Percentiles rank a stretch among this genome's conserved stretches.
phyloP scores from a whole-genome alignment of 2,888 invertebrate genomes.

The Lathronympha strigana region DNA sequence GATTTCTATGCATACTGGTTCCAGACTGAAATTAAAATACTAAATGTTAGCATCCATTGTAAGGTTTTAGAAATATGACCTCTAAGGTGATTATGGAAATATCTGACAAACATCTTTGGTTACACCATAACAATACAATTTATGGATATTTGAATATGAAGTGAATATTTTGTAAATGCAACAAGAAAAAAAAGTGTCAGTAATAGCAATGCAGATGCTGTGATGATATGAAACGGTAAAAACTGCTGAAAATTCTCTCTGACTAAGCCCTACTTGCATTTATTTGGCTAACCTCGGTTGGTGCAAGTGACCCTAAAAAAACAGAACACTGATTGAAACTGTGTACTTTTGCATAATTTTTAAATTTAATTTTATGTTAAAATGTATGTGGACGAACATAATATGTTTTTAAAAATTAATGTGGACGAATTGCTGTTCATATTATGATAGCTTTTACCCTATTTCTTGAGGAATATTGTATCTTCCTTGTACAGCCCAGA shows the following conservation, averaged over 20 bases:
- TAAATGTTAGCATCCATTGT: slow-evolving; percentile 46
- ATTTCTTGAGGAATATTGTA: too few relatives aligned
- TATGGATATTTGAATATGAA: not conserved
- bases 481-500: too few relatives aligned
- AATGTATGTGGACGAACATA: too few relatives aligned
- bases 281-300: too few relatives aligned
- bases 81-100: slow-evolving; percentile 22
- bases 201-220: slow-evolving; percentile 28
- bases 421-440: too few relatives aligned
- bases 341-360: too few relatives aligned
- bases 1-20: slow-evolving; percentile 13
- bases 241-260: not conserved
- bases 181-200: slow-evolving; percentile 15
- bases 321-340: too few relatives aligned
- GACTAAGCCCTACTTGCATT: not conserved
- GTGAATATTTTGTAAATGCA: not conserved
- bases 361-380: too few relatives aligned
- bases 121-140: slow-evolving; percentile 22
- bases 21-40: slow-evolving; percentile 39
- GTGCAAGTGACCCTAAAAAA: too few relatives aligned
- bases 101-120: slow-evolving; percentile 38
- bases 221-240: slow-evolving; percentile 1
- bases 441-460: too few relatives aligned
- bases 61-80: slow-evolving; percentile 27
- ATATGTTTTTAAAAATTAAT: too few relatives aligned